Conservation (phyloP, 2,797 vertebrate species). For the Synanceia verrucosa region DNA sequence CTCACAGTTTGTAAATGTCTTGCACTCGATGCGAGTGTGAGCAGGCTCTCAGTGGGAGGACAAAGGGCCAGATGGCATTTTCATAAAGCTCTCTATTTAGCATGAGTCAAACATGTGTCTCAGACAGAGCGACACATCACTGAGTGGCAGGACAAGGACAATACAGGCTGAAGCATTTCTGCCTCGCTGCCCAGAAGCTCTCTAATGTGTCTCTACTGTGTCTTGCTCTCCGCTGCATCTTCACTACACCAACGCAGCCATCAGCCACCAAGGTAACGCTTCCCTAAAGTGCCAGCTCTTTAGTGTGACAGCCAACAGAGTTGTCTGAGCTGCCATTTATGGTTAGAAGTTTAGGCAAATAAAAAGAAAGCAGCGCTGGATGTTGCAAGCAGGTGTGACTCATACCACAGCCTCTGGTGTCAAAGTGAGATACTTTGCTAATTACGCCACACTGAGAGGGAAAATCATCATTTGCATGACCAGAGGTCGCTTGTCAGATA, state of each 20-base stretch:
- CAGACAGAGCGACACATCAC: conserved; percentile 31
- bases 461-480: neutral
- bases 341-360: neutral
- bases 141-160: conserved; percentile 49
- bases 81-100: conserved; percentile 63
- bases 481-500: neutral
- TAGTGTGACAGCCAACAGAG: neutral
- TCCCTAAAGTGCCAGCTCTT: neutral
- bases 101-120: conserved; percentile 62
- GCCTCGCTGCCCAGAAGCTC: conserved; percentile 17
- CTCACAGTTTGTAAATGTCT: conserved; percentile 36
- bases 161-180: conserved; percentile 34
- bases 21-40: conserved; percentile 45
- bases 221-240: neutral
- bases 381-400: neutral
- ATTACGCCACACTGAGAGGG: neutral
- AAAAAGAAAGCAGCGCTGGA: neutral
- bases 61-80: conserved; percentile 60
- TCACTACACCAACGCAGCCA: neutral
- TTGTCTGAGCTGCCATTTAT: neutral
- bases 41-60: conserved; percentile 47
- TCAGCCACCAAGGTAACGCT: neutral
- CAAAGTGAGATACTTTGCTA: neutral
- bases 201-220: neutral
- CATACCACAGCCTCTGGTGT: neutral